Conservation (phyloP, 1,140 invertebrate species). For the Drosophila rufa region DNA sequence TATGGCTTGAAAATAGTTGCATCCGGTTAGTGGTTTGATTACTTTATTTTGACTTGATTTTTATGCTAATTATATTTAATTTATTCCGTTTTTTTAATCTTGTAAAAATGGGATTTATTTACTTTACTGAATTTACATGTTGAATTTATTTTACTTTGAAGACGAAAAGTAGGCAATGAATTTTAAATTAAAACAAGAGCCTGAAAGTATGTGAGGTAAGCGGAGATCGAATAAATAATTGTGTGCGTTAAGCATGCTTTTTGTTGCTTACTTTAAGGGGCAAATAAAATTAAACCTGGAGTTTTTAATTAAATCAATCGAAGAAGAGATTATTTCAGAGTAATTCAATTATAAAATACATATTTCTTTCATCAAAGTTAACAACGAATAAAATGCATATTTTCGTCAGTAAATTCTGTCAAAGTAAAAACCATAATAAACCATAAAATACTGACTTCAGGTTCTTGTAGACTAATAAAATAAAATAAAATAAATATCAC, state of each 20-base stretch:
- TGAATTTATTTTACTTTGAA: not conserved
- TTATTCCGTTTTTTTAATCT: not conserved
- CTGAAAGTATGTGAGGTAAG: not conserved
- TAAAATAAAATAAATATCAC: not conserved
- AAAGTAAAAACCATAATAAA: not conserved
- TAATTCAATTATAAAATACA: no score
- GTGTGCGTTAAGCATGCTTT: not conserved
- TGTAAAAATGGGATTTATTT: not conserved
- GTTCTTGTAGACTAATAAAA: not conserved
- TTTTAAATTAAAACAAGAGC: fast-evolving
- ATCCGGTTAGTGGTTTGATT: not conserved
- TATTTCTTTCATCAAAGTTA: not conserved
- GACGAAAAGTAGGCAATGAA: slow-evolving; percentile 11
- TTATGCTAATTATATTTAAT: not conserved
- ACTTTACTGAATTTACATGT: not conserved
- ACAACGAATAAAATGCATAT: not conserved
- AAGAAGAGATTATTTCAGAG: not conserved
- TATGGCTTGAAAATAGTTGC: not conserved
- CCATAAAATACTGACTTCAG: no score
- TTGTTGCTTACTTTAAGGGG: not conserved
- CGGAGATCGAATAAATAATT: not conserved
- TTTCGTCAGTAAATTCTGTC: not conserved
- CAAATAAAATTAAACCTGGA: no score
- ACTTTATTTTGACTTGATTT: not conserved
- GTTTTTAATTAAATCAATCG: no score